Base-by-base conservation (phyloP, 2,797 vertebrate species). In the Iguana delicatissima region DNA sequence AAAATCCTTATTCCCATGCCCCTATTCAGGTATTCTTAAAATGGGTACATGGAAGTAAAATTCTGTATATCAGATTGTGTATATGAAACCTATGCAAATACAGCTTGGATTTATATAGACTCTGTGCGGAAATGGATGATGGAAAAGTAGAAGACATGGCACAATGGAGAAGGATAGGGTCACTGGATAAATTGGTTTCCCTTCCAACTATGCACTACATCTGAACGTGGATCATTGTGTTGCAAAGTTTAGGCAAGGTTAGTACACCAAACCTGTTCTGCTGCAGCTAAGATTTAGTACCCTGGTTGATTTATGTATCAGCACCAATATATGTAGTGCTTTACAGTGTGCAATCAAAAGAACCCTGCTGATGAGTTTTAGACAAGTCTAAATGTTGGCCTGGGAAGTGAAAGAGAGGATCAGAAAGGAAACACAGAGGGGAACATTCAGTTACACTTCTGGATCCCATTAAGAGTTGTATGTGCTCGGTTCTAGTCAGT, bases 11-110 rank as follows among this genome's bases (percentile, higher is more conserved):
- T 26, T 62, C 52, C n/a, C 5, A 38, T 62, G 26, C 2, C n/a
- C n/a, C 50, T 52, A 2, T 85, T 57, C 46, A 35, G 22, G 12
- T n/a, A 74, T 42, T 50, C 55, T 50, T 76, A 14, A 62, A 64
- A 84, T 89, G 59, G 57, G 38, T 52, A 3, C 32, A 24, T 84
- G 81, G 6, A 76, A 50, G n/a, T 20, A 29, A 89, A 88, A 88
- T 42, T 50, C 64, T 12, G 79, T 50, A 8, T 1, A 32, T 67
- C 84, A 22, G 26, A 22, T 50, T 42, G n/a, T 16, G 2, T 80
- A 8, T 69, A 32, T 69, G 67, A 69, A 69, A 69, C 67, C 9
- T 69, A 69, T 29, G 29, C 67, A 69, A 67, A 84, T 67, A 38
- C 10, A 80, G 29, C 55, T 59, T 38, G 57, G 22, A 62, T 42